Base-by-base conservation (phyloP, 2,797 vertebrate species). In the Chelon auratus region DNA sequence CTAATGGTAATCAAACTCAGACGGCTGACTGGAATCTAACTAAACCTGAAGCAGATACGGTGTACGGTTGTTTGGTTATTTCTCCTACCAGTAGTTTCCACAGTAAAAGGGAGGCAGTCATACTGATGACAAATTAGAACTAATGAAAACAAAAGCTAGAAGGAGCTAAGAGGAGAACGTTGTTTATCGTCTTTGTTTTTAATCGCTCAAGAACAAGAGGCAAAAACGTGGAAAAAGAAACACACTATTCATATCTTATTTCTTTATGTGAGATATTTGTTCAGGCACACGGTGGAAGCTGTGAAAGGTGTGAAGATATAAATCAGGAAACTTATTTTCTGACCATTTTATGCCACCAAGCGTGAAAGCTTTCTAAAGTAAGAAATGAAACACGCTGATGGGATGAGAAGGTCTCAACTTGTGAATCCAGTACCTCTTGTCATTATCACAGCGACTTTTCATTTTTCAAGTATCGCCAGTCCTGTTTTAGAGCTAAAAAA, bases 371-470 rank as follows among this genome's bases (percentile, higher is more conserved):
- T 50, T 17, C 3, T 2, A 24, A 52, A 45, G 39, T 45, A 36
- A 52, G 11, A 9, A 9, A 14, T 2, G 8, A 47, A 36, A 42
- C 59, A 42, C 30, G 22, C 20, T 20, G 62, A 52, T 42, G 4
- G 62, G 13, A 64, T 51, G 48, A 74, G 24, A 24, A 56, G 68
- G 50, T 60, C n/a, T 39, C 11, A 72, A 20, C 12, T 37, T n/a
- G 42, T 56, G 63, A 64, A 33, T 33, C 5, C 30, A 33, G 7
- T 33, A 33, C 60, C 53, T 54, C 60, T 53, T 66, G 11, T 50
- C 33, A 18, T 36, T 51, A 7, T 58, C 15, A 55, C 37, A 20
- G 48, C 47, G n/a, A 10, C 50, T 9, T 64, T 66, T 71, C 6
- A n/a, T 24, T 30, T 26, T 14, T 22, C 17, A 1, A 26, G 5